phyloP scores from a whole-genome alignment of 1,140 invertebrate genomes.

The Diuraphis noxia region DNA sequence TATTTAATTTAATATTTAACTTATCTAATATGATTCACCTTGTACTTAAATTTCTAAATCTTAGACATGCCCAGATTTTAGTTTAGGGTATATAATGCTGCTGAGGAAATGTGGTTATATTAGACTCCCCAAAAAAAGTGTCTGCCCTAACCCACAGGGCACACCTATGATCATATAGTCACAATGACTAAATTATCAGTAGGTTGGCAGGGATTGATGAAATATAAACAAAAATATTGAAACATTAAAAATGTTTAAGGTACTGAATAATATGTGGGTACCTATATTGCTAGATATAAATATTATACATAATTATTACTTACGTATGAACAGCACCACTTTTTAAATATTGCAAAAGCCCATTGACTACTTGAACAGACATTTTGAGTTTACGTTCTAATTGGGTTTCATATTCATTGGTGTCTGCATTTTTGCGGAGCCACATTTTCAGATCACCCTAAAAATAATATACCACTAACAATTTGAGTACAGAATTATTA shows the following conservation, averaged over 20 bases:
- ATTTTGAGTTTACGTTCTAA: conserved; percentile 50
- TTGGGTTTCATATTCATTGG: conserved; percentile 47
- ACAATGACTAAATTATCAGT: neutral
- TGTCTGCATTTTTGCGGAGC: conserved; percentile 31
- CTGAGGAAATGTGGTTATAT: neutral
- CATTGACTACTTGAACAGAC: conserved; percentile 49
- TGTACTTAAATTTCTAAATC: neutral
- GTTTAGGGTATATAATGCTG: neutral
- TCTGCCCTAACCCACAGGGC: neutral
- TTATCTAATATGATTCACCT: neutral
- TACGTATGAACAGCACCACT: conserved; percentile 48
- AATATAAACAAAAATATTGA: neutral
- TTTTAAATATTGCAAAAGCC: conserved; percentile 48
- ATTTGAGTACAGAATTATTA: neutral
- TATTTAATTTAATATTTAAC: no score
- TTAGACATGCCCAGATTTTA: neutral
- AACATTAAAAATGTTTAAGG: neutral
- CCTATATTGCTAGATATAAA: neutral
- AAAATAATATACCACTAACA: neutral
- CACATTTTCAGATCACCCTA: conserved; percentile 46
- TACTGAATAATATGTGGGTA: neutral
- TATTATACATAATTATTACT: neutral
- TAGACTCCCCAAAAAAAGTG: neutral
- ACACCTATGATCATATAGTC: neutral
- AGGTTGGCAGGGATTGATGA: neutral